phyloP scores from a whole-genome alignment of 2,888 invertebrate genomes.

The Elaeidobius kamerunicus region DNA sequence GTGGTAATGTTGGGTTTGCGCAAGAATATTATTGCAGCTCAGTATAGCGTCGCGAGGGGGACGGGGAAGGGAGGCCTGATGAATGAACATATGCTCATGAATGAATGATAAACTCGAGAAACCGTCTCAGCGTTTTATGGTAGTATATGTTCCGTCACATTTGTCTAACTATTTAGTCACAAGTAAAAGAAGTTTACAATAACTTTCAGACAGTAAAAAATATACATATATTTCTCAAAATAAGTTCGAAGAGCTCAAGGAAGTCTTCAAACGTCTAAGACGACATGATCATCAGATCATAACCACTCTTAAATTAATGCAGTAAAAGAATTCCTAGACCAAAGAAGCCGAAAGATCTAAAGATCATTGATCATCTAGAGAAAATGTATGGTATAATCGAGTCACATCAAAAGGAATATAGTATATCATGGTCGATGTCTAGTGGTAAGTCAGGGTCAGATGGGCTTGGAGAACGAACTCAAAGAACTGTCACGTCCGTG shows the following conservation, averaged over 20 bases:
- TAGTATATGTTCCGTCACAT: conserved; percentile 15
- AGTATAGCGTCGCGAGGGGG: conserved; percentile 31
- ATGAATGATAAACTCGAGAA: conserved; percentile 43
- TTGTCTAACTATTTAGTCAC: neutral
- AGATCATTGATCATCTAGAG: no score
- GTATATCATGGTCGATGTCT: conserved; percentile 24
- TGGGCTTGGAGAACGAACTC: conserved; percentile 40
- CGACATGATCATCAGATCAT: no score
- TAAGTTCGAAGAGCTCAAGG: no score
- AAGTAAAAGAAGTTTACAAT: no score
- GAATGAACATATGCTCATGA: conserved; percentile 48
- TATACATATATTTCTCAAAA: no score
- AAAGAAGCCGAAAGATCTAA: no score
- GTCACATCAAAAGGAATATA: conserved; percentile 8
- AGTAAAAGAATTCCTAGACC: no score
- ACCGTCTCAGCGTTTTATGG: conserved; percentile 23
- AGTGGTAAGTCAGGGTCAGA: conserved; percentile 43
- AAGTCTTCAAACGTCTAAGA: no score
- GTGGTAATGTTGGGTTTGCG: conserved; percentile 35
- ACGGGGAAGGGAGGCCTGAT: conserved; percentile 39
- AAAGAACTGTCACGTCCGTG: conserved; percentile 31
- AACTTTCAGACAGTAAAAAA: no score
- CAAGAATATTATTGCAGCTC: conserved; percentile 32
- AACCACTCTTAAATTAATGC: no score
- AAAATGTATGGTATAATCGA: no score